Conservation (phyloP, 2,888 invertebrate species). For the Neocrepidodera transversa region DNA sequence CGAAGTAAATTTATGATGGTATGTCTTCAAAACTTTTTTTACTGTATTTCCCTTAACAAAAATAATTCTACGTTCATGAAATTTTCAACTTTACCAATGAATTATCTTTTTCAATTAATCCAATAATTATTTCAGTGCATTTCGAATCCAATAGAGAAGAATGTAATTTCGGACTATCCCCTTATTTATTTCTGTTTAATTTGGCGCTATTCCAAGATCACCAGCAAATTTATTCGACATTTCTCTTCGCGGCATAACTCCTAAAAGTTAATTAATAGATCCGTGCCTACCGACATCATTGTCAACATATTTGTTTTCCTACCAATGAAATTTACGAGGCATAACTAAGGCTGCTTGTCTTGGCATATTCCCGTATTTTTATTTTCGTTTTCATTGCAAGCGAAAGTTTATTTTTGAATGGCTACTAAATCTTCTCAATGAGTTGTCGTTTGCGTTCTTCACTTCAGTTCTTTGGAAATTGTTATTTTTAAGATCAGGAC, state of each 20-base stretch:
- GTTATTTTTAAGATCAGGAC: too few relatives aligned
- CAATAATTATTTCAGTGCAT: too few relatives aligned
- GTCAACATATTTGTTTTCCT: constrained; percentile 47
- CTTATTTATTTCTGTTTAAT: constrained; percentile 1
- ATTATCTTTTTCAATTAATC: too few relatives aligned
- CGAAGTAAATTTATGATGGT: too few relatives aligned
- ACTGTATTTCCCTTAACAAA: too few relatives aligned
- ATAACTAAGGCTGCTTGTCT: constrained; percentile 3
- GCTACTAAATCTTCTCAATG: not conserved
- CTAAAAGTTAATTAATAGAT: constrained; percentile 40
- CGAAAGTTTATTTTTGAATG: not conserved
- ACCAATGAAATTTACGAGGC: constrained; percentile 41
- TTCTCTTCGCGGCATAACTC: constrained; percentile 27
- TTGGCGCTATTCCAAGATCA: constrained; percentile 1
- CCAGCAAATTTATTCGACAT: not conserved
- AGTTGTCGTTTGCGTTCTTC: constrained; percentile 1
- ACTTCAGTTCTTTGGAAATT: too few relatives aligned
- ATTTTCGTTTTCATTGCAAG: not conserved
- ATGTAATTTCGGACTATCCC: too few relatives aligned
- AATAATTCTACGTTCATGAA: too few relatives aligned
- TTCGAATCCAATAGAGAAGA: too few relatives aligned
- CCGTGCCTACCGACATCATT: constrained; percentile 39
- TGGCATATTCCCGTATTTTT: not conserved
- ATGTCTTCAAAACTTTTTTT: too few relatives aligned
- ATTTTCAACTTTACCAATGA: too few relatives aligned